A percentile compares a stretch with the other conserved stretches of the same genome.
These are phyloP conservation scores for Rafetus swinhoei DNA, from an alignment of 2,113 vertebrate species.

Conservation along the genomic window DNA sequence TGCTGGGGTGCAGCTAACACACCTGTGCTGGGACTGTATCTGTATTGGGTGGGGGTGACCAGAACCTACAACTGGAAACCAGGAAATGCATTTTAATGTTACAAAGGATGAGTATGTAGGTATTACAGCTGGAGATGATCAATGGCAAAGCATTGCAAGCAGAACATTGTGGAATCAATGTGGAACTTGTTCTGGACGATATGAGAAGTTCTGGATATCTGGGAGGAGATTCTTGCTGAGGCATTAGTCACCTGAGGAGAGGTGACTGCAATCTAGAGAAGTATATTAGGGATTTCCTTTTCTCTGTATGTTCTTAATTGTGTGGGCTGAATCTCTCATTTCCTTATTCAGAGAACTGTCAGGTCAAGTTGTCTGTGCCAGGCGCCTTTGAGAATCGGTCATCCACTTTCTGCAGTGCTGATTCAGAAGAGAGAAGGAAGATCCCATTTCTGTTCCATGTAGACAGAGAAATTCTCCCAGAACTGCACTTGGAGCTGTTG, in stretches of 20 bases:
- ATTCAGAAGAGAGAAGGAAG: neutral
- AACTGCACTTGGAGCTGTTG: constrained; percentile 45
- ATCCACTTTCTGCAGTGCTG: neutral
- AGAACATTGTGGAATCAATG: neutral
- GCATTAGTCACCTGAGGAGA: neutral
- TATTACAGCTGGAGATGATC: neutral
- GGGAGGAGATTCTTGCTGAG: too few relatives aligned
- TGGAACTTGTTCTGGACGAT: neutral
- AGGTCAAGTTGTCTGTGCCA: constrained; percentile 61
- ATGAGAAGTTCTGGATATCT: neutral
- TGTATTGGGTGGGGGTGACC: neutral
- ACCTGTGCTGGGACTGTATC: neutral
- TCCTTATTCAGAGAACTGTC: constrained; percentile 49
- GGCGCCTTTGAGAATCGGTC: constrained; percentile 72
- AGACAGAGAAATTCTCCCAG: constrained; percentile 51
- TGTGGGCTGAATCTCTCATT: neutral
- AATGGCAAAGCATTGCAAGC: neutral
- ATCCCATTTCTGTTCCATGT: constrained; percentile 63
- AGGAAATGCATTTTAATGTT: neutral
- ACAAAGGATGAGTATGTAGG: neutral
- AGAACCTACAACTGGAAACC: neutral
- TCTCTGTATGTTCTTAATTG: neutral
- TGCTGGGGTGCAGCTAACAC: neutral
- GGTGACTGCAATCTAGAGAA: neutral
- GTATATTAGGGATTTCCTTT: neutral